Conservation (phyloP, 1,140 invertebrate genomes). For the Drosophila seguyi region DNA sequence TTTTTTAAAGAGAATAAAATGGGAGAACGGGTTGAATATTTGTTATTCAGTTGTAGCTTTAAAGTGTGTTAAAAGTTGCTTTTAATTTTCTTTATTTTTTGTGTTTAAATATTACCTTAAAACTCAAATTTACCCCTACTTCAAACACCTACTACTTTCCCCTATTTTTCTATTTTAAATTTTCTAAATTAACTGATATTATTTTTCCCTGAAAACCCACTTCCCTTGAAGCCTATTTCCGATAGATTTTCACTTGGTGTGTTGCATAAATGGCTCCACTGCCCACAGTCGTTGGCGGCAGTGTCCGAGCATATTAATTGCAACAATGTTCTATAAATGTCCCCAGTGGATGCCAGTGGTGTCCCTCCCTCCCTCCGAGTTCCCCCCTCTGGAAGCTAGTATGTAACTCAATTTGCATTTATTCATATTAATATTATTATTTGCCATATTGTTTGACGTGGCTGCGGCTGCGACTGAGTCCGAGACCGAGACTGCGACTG, state of each 20-base stretch:
- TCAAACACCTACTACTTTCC: neutral
- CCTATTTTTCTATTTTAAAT: neutral
- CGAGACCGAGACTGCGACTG: neutral
- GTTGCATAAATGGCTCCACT: constrained; percentile 28
- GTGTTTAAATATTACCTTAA: neutral
- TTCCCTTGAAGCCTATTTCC: constrained; percentile 22
- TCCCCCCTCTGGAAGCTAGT: constrained; percentile 2
- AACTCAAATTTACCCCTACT: no score
- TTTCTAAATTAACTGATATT: neutral
- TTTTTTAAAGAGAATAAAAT: no score
- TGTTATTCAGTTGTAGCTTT: neutral
- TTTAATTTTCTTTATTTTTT: neutral
- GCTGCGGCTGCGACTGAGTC: constrained; percentile 6
- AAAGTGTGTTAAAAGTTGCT: neutral
- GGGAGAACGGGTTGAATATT: neutral
- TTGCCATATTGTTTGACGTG: constrained; percentile 60
- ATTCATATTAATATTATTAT: constrained; percentile 68
- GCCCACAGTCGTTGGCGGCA: constrained; percentile 27
- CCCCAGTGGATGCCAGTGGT: constrained; percentile 29
- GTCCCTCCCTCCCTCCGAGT: neutral
- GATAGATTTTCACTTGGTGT: constrained; percentile 1
- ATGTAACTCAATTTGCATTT: constrained; percentile 72
- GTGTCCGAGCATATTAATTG: constrained; percentile 41
- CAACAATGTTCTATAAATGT: constrained; percentile 47
- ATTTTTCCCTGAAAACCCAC: neutral